phyloP scores from a whole-genome alignment of 2,888 invertebrate species.

The Rutpela maculata region DNA sequence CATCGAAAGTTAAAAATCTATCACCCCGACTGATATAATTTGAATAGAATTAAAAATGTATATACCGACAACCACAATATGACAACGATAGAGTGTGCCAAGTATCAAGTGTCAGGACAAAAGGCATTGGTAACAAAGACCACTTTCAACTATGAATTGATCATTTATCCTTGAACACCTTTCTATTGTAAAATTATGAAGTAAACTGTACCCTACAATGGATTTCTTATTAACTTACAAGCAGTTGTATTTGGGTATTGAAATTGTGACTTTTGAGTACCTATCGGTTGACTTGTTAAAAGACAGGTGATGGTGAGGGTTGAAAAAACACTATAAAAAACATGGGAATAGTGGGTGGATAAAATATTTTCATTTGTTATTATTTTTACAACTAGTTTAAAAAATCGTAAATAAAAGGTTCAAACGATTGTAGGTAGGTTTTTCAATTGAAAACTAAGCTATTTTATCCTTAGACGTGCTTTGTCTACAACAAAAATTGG shows the following conservation, averaged over 20 bases:
- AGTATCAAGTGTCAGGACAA: slow-evolving; percentile 43
- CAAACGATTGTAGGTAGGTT: no score
- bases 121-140: slow-evolving; percentile 45
- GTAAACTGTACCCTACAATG: slow-evolving; percentile 51
- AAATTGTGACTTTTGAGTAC: neutral
- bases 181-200: slow-evolving; percentile 56
- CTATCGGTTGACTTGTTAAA: neutral
- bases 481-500: no score
- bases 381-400: neutral
- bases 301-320: slow-evolving; percentile 18
- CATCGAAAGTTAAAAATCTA: neutral
- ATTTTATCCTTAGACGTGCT: no score
- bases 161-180: slow-evolving; percentile 54
- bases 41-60: neutral
- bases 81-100: slow-evolving; percentile 39
- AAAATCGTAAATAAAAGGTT: neutral
- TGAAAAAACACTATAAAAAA: neutral
- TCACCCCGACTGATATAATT: neutral
- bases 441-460: no score
- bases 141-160: slow-evolving; percentile 50
- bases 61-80: neutral
- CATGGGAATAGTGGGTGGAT: neutral
- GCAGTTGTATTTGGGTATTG: slow-evolving; percentile 3
- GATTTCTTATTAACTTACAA: slow-evolving; percentile 32
- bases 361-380: neutral